Evolutionary conservation across 2,888 invertebrate genomes (phyloP), one percentile per base, ranked within the genome.

Genomic region (Plebejus melissa): DNA sequence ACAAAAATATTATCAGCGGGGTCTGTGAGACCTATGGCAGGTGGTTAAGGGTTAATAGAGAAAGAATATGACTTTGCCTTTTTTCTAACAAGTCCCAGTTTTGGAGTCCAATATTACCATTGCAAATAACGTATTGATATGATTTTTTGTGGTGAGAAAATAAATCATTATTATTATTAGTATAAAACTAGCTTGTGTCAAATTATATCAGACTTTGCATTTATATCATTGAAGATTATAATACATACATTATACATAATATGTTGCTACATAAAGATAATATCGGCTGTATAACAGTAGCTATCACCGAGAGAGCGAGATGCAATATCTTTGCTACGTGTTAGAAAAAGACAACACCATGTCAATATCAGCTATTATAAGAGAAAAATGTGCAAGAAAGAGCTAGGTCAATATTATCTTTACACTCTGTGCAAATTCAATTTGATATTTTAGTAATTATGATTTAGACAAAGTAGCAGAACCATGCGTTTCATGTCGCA

Each of bases 121-220:
- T 38, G 38, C 38, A 38, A 38, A 38, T 7, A 38, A 38, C 38
- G 38, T 38, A 38, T 38, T 38, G 32, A 32, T 32, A 32, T 32
- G 2, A 22, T 22, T 22, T 22, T 22, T 22, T 22, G 22, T 22
- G 22, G 22, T 22, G 22, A 22, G 22, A 22, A 22, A 22, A 22
- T 22, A 22, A 22, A 22, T 22, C 22, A 22, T 22, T 22, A 22
- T 22, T 22, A 22, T 22, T 22, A 22, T 22, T 22, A 38, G 38
- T 38, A 38, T 7, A 38, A 38, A 38, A 22, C 58, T 58, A 32
- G 4, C 65, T 65, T 65, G 65, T 65, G 65, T 65, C 65, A 65
- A 65, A 65, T 65, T 65, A 65, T 65, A 32, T 32, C 65, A 65
- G 65, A 65, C 16, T 65, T 65, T 65, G 65, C 36, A 65, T 65